phyloP scores from a whole-genome alignment of 2,888 invertebrate genomes.

The Bedellia somnulentella region DNA sequence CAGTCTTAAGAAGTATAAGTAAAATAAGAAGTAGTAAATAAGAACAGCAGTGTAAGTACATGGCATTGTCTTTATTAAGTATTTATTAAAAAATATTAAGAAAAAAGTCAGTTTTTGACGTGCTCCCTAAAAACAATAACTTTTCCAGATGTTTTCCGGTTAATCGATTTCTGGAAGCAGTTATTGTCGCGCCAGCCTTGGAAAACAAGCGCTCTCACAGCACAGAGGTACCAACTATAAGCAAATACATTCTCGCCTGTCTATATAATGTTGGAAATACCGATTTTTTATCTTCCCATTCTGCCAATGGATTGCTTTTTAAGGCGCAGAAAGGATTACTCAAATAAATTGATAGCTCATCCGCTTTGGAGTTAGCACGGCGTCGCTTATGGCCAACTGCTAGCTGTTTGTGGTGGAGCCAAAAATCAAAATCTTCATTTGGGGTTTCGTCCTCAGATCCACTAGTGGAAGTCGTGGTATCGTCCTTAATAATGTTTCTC shows the following conservation, averaged over 20 bases:
- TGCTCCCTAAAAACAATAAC: constrained; percentile 4
- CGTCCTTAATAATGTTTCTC: constrained; percentile 6
- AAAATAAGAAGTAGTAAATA: constrained; percentile 1
- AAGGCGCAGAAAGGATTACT: constrained; percentile 7
- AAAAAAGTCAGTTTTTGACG: constrained; percentile 1
- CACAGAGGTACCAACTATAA: constrained; percentile 4
- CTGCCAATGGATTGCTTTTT: constrained; percentile 6
- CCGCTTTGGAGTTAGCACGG: constrained; percentile 6
- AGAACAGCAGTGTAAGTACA: constrained; percentile 3
- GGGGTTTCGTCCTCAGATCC: constrained; percentile 9
- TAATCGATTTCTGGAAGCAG: constrained; percentile 8
- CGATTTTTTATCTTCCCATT: constrained; percentile 7
- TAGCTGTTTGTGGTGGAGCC: constrained; percentile 9
- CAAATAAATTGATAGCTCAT: constrained; percentile 8
- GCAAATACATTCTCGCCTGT: constrained; percentile 12
- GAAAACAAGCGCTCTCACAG: no score
- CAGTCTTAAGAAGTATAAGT: background rate
- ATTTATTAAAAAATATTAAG: constrained; percentile 1
- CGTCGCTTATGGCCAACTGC: constrained; percentile 9
- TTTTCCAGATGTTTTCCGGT: constrained; percentile 7
- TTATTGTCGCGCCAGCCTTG: constrained; percentile 8
- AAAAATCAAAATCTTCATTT: constrained; percentile 10
- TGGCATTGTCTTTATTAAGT: background rate
- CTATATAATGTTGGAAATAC: constrained; percentile 6
- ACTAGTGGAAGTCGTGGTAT: constrained; percentile 1